These are phyloP conservation scores for Phyllotreta cruciferae DNA, from an alignment of 2,888 invertebrate species.

Conservation along the genomic window DNA sequence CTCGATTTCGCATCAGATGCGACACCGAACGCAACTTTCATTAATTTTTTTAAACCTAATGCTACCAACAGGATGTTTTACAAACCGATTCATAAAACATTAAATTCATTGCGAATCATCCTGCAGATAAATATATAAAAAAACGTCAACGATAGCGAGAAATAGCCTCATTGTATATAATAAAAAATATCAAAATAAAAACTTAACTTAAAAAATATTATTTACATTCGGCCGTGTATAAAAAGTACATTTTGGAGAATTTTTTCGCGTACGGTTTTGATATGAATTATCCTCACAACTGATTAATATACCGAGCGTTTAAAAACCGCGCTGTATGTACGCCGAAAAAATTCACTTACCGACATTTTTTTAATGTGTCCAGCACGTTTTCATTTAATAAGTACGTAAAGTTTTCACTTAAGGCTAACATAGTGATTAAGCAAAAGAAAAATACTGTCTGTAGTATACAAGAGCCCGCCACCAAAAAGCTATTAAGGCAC, in stretches of 20 bases:
- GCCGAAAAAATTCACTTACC: constrained; percentile 32
- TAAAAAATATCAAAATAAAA: constrained; percentile 56
- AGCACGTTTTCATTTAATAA: constrained; percentile 47
- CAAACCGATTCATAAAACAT: constrained; percentile 15
- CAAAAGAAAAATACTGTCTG: constrained; percentile 55
- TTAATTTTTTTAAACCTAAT: constrained; percentile 29
- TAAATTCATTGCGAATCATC: constrained; percentile 12
- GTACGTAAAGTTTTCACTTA: constrained; percentile 57
- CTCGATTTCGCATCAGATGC: constrained; percentile 30
- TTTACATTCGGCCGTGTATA: constrained; percentile 42
- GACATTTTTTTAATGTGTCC: constrained; percentile 41
- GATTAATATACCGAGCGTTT: not conserved
- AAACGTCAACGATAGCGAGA: constrained; percentile 39
- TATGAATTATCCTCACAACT: not conserved
- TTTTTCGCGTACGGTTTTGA: constrained; percentile 27
- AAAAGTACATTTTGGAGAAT: constrained; percentile 30
- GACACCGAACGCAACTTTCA: constrained; percentile 7
- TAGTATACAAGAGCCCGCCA: constrained; percentile 57
- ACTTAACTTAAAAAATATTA: constrained; percentile 50
- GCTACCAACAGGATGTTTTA: constrained; percentile 35
- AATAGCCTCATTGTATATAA: constrained; percentile 44
- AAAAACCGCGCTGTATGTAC: constrained; percentile 22
- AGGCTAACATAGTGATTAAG: constrained; percentile 53
- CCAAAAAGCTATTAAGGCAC: constrained; percentile 58
- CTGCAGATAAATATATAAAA: constrained; percentile 32